Evolutionary conservation across 2,113 vertebrate genomes (phyloP).

Genomic region (Noturus placidus): DNA sequence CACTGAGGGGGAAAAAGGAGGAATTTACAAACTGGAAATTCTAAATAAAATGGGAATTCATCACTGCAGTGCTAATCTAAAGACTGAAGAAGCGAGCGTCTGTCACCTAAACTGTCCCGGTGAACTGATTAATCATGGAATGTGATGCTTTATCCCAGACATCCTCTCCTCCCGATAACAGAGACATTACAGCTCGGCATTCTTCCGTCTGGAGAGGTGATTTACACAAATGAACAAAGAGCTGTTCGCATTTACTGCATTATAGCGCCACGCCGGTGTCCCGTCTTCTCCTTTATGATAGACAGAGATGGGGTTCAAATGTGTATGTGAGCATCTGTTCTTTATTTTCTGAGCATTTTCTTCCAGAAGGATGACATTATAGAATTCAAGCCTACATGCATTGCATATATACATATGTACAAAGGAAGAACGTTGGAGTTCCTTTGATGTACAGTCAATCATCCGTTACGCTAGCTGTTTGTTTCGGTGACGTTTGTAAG

Average conservation of each 20-base stretch:
- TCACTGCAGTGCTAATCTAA: not conserved
- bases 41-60: too few relatives aligned
- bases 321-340: not conserved
- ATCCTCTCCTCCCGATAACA: not conserved
- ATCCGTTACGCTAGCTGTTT: too few relatives aligned
- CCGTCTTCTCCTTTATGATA: not conserved
- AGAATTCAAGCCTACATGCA: not conserved
- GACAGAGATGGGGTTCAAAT: not conserved
- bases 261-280: conserved; percentile 5
- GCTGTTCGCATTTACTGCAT: not conserved
- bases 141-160: not conserved
- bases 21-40: not conserved
- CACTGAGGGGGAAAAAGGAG: not conserved
- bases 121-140: not conserved
- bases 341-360: not conserved
- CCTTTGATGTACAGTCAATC: not conserved
- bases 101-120: too few relatives aligned
- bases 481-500: not conserved
- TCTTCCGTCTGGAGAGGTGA: conserved; percentile 20
- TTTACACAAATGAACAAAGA: conserved; percentile 20
- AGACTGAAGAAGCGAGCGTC: not conserved
- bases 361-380: not conserved
- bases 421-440: not conserved
- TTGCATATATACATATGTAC: not conserved
- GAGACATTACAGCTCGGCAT: not conserved